Conservation (phyloP, 64 coral and sea anemone genomes). For the Platygyra sinensis region DNA sequence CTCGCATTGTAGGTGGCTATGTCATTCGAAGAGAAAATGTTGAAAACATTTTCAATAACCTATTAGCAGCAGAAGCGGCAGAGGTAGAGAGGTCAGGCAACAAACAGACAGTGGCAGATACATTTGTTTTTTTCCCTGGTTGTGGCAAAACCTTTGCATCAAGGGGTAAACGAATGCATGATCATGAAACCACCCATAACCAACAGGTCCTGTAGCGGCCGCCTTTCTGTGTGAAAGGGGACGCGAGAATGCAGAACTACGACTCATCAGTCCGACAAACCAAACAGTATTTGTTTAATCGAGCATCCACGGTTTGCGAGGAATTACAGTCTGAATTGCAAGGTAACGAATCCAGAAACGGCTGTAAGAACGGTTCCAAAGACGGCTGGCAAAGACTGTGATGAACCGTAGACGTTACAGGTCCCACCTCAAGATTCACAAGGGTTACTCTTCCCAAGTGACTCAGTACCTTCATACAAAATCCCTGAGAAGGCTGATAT, state of each 20-base stretch:
- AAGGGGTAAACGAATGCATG: conserved; percentile 60
- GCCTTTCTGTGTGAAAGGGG: too few species aligned
- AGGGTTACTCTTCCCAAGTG: conserved; percentile 31
- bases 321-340: too few species aligned
- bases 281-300: too few species aligned
- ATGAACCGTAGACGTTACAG: too few species aligned
- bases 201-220: too few species aligned
- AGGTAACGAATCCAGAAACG: too few species aligned
- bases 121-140: conserved; percentile 62
- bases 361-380: too few species aligned
- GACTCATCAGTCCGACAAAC: too few species aligned
- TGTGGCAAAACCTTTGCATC: conserved; percentile 76
- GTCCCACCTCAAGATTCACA: conserved; percentile 9
- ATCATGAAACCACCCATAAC: conserved; percentile 64
- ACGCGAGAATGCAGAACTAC: too few species aligned
- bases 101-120: conserved; percentile 57
- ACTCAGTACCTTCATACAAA: conserved; percentile 27
- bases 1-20: conserved; percentile 38
- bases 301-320: too few species aligned
- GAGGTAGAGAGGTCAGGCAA: conserved; percentile 19
- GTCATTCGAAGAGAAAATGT: conserved; percentile 48
- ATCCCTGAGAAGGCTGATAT: conserved; percentile 67
- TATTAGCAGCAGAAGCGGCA: conserved; percentile 43
- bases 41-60: conserved; percentile 37
- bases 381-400: too few species aligned